Percentiles rank a stretch among this genome's conserved stretches.
These are phyloP conservation scores for Drosophila suzukii DNA, from an alignment of 1,140 invertebrate species.

Conservation along the genomic window DNA sequence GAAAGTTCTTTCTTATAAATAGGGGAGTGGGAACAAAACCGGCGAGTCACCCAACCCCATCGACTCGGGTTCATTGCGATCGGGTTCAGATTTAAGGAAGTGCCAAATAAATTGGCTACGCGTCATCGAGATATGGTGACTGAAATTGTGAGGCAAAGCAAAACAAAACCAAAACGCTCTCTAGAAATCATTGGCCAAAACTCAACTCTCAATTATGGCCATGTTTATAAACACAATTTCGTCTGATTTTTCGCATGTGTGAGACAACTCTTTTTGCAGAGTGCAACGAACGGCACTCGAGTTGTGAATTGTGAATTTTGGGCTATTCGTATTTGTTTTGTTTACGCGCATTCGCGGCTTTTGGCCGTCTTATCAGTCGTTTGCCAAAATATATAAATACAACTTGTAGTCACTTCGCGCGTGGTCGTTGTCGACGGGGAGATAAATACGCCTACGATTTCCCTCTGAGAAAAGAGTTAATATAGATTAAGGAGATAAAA, in stretches of 20 bases:
- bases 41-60: constrained; percentile 14
- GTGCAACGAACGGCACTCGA: constrained; percentile 67
- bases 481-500: constrained; percentile 11
- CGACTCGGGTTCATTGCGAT: constrained; percentile 60
- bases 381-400: constrained; percentile 50
- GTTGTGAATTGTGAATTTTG: constrained; percentile 8
- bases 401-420: constrained; percentile 22
- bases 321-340: constrained; percentile 66
- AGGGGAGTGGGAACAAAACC: constrained; percentile 69
- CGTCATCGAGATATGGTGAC: constrained; percentile 45
- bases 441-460: constrained; percentile 28
- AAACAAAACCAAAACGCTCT: constrained; percentile 13
- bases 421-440: constrained; percentile 17
- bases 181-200: constrained; percentile 42
- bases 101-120: constrained; percentile 49
- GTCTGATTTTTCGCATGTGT: constrained; percentile 43
- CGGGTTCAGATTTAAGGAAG: constrained; percentile 75
- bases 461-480: constrained; percentile 12
- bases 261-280: constrained; percentile 50
- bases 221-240: constrained; percentile 16
- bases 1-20: constrained; percentile 39
- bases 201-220: constrained; percentile 22
- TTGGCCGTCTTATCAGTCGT: constrained; percentile 65
- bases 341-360: constrained; percentile 58
- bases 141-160: constrained; percentile 4